Evolutionary conservation across 1,140 invertebrate species (phyloP).

Genomic region (Eupristina koningsbergeri): DNA sequence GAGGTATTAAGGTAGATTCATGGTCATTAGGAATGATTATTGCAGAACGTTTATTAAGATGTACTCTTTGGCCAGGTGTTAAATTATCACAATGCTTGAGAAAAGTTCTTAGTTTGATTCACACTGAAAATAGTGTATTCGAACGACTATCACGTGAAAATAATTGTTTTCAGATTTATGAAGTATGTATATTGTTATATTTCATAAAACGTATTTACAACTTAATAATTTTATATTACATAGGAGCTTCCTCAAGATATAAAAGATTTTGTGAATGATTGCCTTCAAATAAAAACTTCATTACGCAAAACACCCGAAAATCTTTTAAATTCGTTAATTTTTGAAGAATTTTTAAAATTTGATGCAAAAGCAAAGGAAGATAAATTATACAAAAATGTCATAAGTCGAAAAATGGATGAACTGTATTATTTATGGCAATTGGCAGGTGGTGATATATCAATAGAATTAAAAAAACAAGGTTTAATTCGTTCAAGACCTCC

Average conservation of each 20-base stretch:
- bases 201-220: neutral
- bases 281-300: slow-evolving; percentile 79
- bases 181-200: slow-evolving; percentile 69
- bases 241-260: slow-evolving; percentile 77
- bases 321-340: slow-evolving; percentile 74
- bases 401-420: slow-evolving; percentile 81
- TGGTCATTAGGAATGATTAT: slow-evolving; percentile 94
- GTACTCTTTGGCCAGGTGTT: slow-evolving; percentile 80
- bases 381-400: slow-evolving; percentile 71
- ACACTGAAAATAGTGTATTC: slow-evolving; percentile 77
- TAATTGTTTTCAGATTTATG: slow-evolving; percentile 79
- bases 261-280: slow-evolving; percentile 79
- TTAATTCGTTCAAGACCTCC: slow-evolving; percentile 87
- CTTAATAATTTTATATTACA: neutral
- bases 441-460: slow-evolving; percentile 93
- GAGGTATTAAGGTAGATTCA: slow-evolving; percentile 85
- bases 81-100: slow-evolving; percentile 82
- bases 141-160: slow-evolving; percentile 85
- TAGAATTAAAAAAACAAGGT: slow-evolving; percentile 92
- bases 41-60: slow-evolving; percentile 81
- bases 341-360: slow-evolving; percentile 66
- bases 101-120: slow-evolving; percentile 82
- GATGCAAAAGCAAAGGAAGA: slow-evolving; percentile 61
- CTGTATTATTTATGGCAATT: slow-evolving; percentile 96
- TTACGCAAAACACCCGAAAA: slow-evolving; percentile 78